phyloP scores from a whole-genome alignment of 92 coral and sea anemone species.

The Porites divaricata region DNA sequence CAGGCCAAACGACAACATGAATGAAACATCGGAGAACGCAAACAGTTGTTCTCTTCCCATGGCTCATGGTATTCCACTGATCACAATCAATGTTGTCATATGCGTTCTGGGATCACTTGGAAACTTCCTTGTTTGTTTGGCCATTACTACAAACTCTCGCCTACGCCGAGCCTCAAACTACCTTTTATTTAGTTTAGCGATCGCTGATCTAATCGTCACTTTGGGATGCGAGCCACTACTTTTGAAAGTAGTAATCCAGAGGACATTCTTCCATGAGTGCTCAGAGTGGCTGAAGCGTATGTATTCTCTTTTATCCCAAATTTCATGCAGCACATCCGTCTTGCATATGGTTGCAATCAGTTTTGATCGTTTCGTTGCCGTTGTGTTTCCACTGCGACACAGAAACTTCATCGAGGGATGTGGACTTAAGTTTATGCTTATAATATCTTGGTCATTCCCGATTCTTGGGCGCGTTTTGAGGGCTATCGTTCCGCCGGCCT shows the following conservation, averaged over 20 bases:
- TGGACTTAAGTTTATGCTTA: conserved; percentile 28
- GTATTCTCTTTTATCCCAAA: conserved; percentile 6
- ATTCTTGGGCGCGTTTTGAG: conserved; percentile 17
- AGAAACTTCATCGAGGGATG: conserved; percentile 18
- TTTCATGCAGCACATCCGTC: conserved; percentile 37
- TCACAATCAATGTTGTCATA: conserved; percentile 23
- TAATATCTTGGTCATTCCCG: no score
- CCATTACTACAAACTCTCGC: background rate
- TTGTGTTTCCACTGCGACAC: conserved; percentile 29
- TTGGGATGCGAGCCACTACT: conserved; percentile 31
- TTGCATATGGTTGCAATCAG: conserved; percentile 49
- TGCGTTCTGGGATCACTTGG: conserved; percentile 45
- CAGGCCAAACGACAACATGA: no score
- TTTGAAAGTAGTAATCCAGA: background rate
- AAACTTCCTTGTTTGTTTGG: conserved; percentile 43
- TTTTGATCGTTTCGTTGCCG: conserved; percentile 33
- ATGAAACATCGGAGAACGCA: background rate
- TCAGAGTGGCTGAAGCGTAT: background rate
- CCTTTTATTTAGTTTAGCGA: conserved; percentile 44
- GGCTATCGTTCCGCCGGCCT: background rate
- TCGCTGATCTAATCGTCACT: conserved; percentile 49
- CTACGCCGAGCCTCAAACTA: conserved; percentile 41
- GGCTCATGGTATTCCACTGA: conserved; percentile 15
- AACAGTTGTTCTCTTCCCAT: background rate
- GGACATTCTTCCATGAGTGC: conserved; percentile 37